Conservation (phyloP, 1,140 invertebrate species). For the Oryzaephilus surinamensis region DNA sequence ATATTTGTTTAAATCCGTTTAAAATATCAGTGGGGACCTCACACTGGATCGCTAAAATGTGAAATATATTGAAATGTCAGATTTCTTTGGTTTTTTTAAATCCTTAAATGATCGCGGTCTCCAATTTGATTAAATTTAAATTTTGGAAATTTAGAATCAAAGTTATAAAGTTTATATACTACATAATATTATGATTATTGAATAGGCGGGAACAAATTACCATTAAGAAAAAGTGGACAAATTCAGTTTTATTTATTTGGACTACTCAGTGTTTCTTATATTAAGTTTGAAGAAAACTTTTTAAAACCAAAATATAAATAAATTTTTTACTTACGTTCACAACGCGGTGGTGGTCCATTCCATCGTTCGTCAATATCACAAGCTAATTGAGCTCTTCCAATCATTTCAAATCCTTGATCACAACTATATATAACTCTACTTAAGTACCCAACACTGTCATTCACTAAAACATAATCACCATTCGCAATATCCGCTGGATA, state of each 20-base stretch:
- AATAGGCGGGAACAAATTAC: no score
- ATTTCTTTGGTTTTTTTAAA: neutral
- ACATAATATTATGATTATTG: no score
- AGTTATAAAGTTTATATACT: no score
- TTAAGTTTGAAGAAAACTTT: neutral
- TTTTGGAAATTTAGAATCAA: no score
- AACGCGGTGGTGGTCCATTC: conserved; percentile 86
- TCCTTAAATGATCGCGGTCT: no score
- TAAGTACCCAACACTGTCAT: conserved; percentile 72
- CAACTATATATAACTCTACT: conserved; percentile 79
- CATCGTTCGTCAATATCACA: conserved; percentile 88
- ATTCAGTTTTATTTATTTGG: neutral
- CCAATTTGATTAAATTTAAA: no score
- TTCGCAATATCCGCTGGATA: conserved; percentile 75
- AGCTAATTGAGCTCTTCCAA: conserved; percentile 65
- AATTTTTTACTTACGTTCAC: conserved; percentile 55
- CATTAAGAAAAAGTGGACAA: no score
- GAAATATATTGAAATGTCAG: neutral
- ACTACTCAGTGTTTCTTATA: neutral
- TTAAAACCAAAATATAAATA: no score
- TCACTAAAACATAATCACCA: conserved; percentile 70
- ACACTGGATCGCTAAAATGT: conserved; percentile 57
- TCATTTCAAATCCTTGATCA: conserved; percentile 73
- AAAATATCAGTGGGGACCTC: conserved; percentile 57
- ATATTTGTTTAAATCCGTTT: conserved; percentile 58